Conservation (phyloP, 2,797 vertebrate genomes). For the Lates japonicus region DNA sequence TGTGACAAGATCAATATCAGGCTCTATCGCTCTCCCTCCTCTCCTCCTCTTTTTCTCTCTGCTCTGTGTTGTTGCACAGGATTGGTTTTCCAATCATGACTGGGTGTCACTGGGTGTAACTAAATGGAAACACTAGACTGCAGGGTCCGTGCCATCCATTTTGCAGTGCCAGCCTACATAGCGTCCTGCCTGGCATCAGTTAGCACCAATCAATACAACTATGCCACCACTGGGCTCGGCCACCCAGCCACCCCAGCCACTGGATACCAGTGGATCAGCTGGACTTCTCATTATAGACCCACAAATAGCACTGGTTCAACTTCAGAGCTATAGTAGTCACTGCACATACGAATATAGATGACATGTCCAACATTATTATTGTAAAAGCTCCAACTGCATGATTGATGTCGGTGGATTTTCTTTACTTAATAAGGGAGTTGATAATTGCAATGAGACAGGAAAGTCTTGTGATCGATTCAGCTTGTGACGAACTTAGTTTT, state of each 20-base stretch:
- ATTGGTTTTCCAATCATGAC: slow-evolving; percentile 69
- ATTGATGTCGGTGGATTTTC: slow-evolving; percentile 69
- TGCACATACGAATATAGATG: slow-evolving; percentile 48
- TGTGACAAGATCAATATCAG: slow-evolving; percentile 58
- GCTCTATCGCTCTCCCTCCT: slow-evolving; percentile 33
- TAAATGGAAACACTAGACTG: slow-evolving; percentile 64
- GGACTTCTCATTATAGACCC: slow-evolving; percentile 74
- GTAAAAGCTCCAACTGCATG: slow-evolving; percentile 62
- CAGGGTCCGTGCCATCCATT: slow-evolving; percentile 51
- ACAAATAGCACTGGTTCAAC: slow-evolving; percentile 54
- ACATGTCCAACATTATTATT: slow-evolving; percentile 70
- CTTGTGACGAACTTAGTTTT: slow-evolving; percentile 62
- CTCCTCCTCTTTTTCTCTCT: slow-evolving; percentile 32
- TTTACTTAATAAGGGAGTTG: slow-evolving; percentile 60
- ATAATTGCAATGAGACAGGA: slow-evolving; percentile 67
- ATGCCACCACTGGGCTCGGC: slow-evolving; percentile 41
- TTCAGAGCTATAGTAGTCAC: slow-evolving; percentile 43
- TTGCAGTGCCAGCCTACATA: slow-evolving; percentile 45
- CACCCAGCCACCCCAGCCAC: slow-evolving; percentile 44
- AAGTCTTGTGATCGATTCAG: slow-evolving; percentile 58
- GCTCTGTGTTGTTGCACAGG: slow-evolving; percentile 36
- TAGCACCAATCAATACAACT: slow-evolving; percentile 57
- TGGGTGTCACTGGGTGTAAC: slow-evolving; percentile 57
- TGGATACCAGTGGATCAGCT: slow-evolving; percentile 65
- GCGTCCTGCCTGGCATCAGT: slow-evolving; percentile 55